Evolutionary conservation across 1,140 invertebrate species (phyloP).

Genomic region (Apocrypta bakeri): DNA sequence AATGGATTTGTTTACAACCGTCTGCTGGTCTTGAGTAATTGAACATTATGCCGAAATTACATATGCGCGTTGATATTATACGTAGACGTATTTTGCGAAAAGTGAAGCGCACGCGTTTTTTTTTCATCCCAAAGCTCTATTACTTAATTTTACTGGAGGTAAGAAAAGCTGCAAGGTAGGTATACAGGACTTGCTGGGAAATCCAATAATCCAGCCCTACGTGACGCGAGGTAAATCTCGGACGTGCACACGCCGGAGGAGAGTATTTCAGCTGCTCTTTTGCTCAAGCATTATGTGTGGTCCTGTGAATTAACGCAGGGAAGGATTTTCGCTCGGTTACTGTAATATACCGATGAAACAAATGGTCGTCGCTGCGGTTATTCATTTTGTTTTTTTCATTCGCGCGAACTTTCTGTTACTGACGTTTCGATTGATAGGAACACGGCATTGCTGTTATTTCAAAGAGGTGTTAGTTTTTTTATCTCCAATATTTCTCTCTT

Average conservation of each 20-base stretch:
- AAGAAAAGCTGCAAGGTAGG: no score
- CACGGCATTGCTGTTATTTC: background rate
- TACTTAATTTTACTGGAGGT: constrained; percentile 41
- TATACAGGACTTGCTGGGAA: no score
- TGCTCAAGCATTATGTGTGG: background rate
- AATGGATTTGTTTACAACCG: background rate
- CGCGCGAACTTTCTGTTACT: background rate
- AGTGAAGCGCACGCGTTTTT: background rate
- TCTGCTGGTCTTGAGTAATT: background rate
- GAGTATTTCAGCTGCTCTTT: background rate
- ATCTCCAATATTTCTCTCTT: background rate
- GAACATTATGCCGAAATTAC: background rate
- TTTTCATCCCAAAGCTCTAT: background rate
- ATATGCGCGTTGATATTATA: background rate
- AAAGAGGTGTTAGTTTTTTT: background rate
- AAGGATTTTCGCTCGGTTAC: background rate
- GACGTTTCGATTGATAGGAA: background rate
- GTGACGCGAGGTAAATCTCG: constrained; percentile 40
- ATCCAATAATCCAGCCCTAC: constrained; percentile 46
- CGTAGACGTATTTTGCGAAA: no score
- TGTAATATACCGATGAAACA: background rate
- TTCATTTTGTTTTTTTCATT: background rate
- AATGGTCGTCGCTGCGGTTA: background rate
- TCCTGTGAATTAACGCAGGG: background rate
- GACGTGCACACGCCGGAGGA: background rate